A percentile compares a stretch with the other conserved stretches of the same genome.
phyloP scores from a whole-genome alignment of 2,888 invertebrate genomes.

The Spilarctia lutea region DNA sequence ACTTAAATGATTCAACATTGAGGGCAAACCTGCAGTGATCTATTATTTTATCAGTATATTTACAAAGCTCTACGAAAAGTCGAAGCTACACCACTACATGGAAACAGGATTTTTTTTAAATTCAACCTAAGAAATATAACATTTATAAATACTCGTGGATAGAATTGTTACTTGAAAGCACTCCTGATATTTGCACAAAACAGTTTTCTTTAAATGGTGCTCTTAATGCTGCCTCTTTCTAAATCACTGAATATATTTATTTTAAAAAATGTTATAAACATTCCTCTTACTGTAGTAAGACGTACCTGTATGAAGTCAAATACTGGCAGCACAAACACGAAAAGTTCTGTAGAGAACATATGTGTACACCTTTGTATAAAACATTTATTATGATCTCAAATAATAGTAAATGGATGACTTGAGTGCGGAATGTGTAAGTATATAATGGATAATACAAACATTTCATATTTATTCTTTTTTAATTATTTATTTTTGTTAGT shows the following conservation, averaged over 20 bases:
- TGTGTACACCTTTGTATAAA: conserved; percentile 35
- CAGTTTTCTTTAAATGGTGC: conserved; percentile 23
- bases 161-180: conserved; percentile 9
- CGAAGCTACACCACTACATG: neutral
- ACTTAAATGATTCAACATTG: conserved; percentile 31
- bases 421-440: conserved; percentile 51
- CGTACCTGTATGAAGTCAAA: conserved; percentile 24
- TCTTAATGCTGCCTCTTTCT: conserved; percentile 21
- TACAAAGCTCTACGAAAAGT: neutral
- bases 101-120: neutral
- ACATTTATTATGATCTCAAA: conserved; percentile 68
- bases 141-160: conserved; percentile 6
- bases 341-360: conserved; percentile 34
- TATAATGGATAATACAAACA: conserved; percentile 29
- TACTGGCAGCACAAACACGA: conserved; percentile 50
- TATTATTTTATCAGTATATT: conserved; percentile 4
- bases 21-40: conserved; percentile 26
- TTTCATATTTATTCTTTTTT: conserved; percentile 51
- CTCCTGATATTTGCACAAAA: conserved; percentile 28
- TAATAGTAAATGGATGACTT: conserved; percentile 44
- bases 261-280: conserved; percentile 40
- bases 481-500: conserved; percentile 52
- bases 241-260: conserved; percentile 16
- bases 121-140: neutral
- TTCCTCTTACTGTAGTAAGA: conserved; percentile 40